Percentiles rank a stretch among this genome's conserved stretches.
Conservation (phyloP, 2,888 invertebrate genomes). For the Temnothorax ravouxi region DNA sequence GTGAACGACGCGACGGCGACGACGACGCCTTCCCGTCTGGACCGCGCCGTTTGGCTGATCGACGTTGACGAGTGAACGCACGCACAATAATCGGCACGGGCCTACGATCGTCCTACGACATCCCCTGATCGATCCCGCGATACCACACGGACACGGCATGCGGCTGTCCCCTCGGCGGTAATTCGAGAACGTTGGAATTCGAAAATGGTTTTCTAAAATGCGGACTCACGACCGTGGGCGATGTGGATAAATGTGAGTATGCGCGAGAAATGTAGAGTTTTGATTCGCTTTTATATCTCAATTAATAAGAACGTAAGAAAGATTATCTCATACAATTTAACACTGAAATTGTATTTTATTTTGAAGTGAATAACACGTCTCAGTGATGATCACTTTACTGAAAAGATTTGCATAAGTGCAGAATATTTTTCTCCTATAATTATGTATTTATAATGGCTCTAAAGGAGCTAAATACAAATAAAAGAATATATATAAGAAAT, state of each 20-base stretch:
- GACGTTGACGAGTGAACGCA: slow-evolving; percentile 63
- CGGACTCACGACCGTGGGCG: slow-evolving; percentile 1
- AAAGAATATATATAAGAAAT: not conserved
- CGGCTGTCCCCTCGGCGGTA: slow-evolving; percentile 44
- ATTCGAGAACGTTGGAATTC: slow-evolving; percentile 42
- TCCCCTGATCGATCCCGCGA: slow-evolving; percentile 45
- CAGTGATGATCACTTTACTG: not conserved
- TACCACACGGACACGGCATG: slow-evolving; percentile 10
- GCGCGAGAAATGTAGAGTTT: slow-evolving; percentile 39
- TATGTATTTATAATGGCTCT: not conserved
- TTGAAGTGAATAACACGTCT: not conserved
- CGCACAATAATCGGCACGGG: slow-evolving; percentile 15
- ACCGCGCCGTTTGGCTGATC: slow-evolving; percentile 73
- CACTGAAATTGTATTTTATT: not conserved
- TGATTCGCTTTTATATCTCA: not conserved
- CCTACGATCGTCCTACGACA: slow-evolving; percentile 40
- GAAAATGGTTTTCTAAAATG: slow-evolving; percentile 22
- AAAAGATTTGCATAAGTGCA: not conserved
- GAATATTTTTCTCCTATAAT: not conserved
- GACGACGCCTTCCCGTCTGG: slow-evolving; percentile 63
- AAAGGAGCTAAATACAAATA: not conserved
- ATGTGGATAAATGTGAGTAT: slow-evolving; percentile 46
- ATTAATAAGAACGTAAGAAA: not conserved
- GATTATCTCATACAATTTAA: not conserved
- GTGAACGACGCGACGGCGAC: slow-evolving; percentile 17